A percentile compares a stretch with the other conserved stretches of the same genome.
Conservation (phyloP, 1,140 invertebrate genomes). For the Lethocerus indicus region DNA sequence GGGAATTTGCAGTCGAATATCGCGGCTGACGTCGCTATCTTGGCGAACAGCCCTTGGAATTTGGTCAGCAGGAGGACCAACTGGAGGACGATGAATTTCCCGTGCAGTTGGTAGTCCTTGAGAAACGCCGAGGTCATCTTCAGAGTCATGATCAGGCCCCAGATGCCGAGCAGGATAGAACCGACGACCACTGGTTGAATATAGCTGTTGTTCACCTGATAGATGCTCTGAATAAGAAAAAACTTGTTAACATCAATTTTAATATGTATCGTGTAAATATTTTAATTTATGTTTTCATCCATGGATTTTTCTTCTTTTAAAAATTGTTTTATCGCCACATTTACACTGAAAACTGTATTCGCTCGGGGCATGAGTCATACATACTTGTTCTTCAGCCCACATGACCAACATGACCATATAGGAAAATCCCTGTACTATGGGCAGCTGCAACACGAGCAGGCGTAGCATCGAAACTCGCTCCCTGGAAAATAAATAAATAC, state of each 20-base stretch:
- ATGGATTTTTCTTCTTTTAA: too few relatives aligned
- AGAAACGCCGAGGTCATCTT: constrained; percentile 27
- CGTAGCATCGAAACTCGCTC: constrained; percentile 29
- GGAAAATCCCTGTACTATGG: constrained; percentile 20
- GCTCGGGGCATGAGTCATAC: too few relatives aligned
- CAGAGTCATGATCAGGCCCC: constrained; percentile 39
- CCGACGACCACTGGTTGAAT: constrained; percentile 35
- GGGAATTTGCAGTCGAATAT: constrained; percentile 21
- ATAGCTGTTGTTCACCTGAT: constrained; percentile 36
- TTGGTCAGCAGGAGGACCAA: constrained; percentile 22
- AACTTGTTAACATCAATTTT: not conserved
- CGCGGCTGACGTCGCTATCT: constrained; percentile 15
- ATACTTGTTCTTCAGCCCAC: constrained; percentile 42
- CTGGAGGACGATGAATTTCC: constrained; percentile 22
- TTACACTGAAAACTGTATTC: too few relatives aligned
- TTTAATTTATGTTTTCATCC: too few relatives aligned
- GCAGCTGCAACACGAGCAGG: constrained; percentile 30
- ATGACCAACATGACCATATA: constrained; percentile 25
- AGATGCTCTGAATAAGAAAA: constrained; percentile 31
- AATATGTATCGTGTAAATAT: not conserved
- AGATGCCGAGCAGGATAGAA: constrained; percentile 40
- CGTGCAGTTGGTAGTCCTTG: constrained; percentile 22
- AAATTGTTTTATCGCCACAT: too few relatives aligned
- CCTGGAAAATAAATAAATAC: constrained; percentile 28
- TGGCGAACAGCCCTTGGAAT: constrained; percentile 20